Conservation (phyloP, 1,140 invertebrate species). For the Zaprionus taronus region DNA sequence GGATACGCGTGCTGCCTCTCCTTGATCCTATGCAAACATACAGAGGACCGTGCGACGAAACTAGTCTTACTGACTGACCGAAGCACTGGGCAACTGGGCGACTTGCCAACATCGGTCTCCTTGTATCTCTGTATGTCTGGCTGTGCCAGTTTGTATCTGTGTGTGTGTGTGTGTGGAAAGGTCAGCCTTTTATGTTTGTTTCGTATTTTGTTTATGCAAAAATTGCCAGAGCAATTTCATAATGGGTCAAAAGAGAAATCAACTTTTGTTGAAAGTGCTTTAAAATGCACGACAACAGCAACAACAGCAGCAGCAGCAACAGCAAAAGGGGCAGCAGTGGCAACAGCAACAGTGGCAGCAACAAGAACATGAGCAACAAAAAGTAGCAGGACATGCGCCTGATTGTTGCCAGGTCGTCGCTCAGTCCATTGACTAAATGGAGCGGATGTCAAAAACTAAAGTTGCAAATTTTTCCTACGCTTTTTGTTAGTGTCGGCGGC, state of each 20-base stretch:
- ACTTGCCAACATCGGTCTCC: constrained; percentile 36
- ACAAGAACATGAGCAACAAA: constrained; percentile 1
- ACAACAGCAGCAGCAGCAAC: constrained; percentile 15
- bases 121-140: constrained; percentile 31
- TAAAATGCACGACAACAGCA: constrained; percentile 77
- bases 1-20: constrained; percentile 58
- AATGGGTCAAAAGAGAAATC: constrained; percentile 83
- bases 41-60: constrained; percentile 33
- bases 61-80: constrained; percentile 50
- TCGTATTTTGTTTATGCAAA: constrained; percentile 83
- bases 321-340: neutral
- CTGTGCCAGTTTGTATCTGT: constrained; percentile 32
- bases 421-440: constrained; percentile 75
- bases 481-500: constrained; percentile 41
- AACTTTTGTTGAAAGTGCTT: constrained; percentile 82
- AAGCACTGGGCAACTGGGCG: constrained; percentile 33
- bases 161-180: constrained; percentile 51
- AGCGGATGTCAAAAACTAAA: constrained; percentile 82
- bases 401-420: constrained; percentile 78
- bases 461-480: constrained; percentile 63
- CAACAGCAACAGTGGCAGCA: neutral
- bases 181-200: constrained; percentile 76
- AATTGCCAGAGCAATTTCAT: constrained; percentile 82
- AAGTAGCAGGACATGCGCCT: constrained; percentile 63
- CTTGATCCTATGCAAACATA: constrained; percentile 78